Percentiles rank a stretch among this genome's conserved stretches.
phyloP scores from a whole-genome alignment of 2,797 vertebrate genomes.

The Bradypodion pumilum region DNA sequence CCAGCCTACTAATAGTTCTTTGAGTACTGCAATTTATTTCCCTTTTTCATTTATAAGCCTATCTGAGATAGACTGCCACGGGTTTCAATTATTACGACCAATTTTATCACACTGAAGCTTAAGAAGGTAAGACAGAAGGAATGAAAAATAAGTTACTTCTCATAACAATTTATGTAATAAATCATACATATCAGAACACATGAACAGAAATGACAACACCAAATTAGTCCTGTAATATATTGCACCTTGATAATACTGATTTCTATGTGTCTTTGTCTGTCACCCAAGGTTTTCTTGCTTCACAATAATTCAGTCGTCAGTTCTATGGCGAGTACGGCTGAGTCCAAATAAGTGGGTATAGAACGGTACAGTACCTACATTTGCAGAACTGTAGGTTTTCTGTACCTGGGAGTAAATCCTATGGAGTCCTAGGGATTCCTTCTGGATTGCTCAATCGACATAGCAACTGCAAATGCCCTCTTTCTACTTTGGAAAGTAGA shows the following conservation, averaged over 20 bases:
- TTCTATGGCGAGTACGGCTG: background rate
- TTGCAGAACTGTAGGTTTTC: background rate
- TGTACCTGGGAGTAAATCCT: background rate
- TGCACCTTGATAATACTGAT: background rate
- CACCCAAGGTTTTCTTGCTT: background rate
- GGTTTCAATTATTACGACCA: background rate
- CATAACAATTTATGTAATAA: no score
- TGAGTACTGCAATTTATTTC: background rate
- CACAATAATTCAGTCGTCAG: background rate
- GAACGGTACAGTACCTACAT: no score
- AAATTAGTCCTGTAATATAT: background rate
- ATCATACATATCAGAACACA: no score
- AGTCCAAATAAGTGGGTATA: background rate
- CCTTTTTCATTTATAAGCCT: fast-evolving
- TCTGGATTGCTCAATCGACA: background rate
- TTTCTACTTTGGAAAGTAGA: no score
- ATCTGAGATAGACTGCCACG: background rate
- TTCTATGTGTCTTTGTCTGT: background rate
- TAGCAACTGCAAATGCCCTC: no score
- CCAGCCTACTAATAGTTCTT: background rate
- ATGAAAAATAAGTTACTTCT: background rate
- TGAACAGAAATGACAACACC: background rate
- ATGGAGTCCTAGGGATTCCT: background rate
- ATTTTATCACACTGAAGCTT: background rate
- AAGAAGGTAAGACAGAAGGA: background rate